These are phyloP conservation scores for Zygaena filipendulae DNA, from an alignment of 2,888 invertebrate species.

Conservation along the genomic window DNA sequence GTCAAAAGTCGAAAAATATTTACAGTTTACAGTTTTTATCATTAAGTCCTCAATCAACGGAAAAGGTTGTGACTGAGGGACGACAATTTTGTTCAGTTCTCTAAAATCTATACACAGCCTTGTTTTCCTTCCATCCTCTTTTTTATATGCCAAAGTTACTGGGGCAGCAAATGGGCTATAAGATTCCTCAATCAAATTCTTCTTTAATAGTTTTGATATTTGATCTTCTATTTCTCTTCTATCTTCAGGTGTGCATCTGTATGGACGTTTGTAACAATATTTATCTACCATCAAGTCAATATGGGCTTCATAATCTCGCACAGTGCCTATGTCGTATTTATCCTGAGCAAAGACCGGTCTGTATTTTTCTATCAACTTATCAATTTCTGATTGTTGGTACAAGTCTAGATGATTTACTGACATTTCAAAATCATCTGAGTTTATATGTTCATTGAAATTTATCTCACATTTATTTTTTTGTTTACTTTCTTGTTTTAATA, in stretches of 20 bases:
- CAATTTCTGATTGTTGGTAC: conserved; percentile 5
- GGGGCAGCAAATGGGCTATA: conserved; percentile 15
- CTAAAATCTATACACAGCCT: too few species aligned
- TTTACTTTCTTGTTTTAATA: conserved; percentile 3
- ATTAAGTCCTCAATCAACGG: too few species aligned
- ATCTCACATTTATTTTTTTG: not conserved
- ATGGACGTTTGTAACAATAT: conserved; percentile 13
- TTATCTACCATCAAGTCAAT: conserved; percentile 9
- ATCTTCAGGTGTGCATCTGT: conserved; percentile 12
- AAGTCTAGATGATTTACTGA: conserved; percentile 3
- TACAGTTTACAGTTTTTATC: too few species aligned
- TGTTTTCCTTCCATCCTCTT: too few species aligned
- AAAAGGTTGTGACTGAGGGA: too few species aligned
- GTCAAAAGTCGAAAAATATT: too few species aligned
- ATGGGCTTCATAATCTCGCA: conserved; percentile 10
- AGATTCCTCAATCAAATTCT: conserved; percentile 13
- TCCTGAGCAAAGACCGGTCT: conserved; percentile 14
- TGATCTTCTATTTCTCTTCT: conserved; percentile 10
- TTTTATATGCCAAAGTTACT: too few species aligned
- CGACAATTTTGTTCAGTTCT: too few species aligned
- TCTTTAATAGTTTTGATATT: conserved; percentile 10
- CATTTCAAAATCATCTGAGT: conserved; percentile 4
- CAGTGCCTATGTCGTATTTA: conserved; percentile 14
- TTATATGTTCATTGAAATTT: conserved; percentile 8
- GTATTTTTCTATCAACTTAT: conserved; percentile 7